phyloP scores from a whole-genome alignment of 2,113 vertebrate genomes.

The Baryphthengus martii region DNA sequence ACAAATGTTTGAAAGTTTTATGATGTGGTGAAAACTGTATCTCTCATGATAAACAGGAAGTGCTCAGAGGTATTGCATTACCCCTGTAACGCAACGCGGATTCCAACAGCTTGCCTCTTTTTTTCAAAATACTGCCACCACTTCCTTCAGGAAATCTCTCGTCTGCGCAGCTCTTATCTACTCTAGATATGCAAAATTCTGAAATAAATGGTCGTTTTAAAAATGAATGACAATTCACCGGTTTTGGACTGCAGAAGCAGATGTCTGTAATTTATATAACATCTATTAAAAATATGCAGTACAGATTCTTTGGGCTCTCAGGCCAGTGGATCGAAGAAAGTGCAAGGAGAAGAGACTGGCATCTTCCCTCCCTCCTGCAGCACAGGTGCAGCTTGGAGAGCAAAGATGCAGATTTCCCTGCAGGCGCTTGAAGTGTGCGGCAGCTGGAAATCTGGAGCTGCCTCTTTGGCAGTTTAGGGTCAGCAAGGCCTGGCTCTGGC shows the following conservation, averaged over 20 bases:
- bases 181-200: not conserved
- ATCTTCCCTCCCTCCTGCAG: not conserved
- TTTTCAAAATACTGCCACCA: not conserved
- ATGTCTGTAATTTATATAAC: not conserved
- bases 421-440: not conserved
- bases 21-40: not conserved
- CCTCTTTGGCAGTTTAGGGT: not conserved
- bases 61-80: not conserved
- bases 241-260: not conserved
- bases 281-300: not conserved
- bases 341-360: not conserved
- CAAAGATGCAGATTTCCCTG: not conserved
- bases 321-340: not conserved
- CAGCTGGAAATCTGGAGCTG: not conserved
- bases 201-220: not conserved
- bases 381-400: not conserved
- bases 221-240: not conserved
- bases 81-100: not conserved
- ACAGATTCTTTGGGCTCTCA: not conserved
- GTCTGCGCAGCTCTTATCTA: not conserved
- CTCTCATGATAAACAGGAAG: constrained; percentile 40
- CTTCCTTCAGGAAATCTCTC: constrained; percentile 7
- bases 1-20: constrained; percentile 24
- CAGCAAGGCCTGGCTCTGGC: not conserved
- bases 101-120: constrained; percentile 4